Evolutionary conservation across 1,140 invertebrate genomes (phyloP).

Genomic region (Probaryconus sp.): DNA sequence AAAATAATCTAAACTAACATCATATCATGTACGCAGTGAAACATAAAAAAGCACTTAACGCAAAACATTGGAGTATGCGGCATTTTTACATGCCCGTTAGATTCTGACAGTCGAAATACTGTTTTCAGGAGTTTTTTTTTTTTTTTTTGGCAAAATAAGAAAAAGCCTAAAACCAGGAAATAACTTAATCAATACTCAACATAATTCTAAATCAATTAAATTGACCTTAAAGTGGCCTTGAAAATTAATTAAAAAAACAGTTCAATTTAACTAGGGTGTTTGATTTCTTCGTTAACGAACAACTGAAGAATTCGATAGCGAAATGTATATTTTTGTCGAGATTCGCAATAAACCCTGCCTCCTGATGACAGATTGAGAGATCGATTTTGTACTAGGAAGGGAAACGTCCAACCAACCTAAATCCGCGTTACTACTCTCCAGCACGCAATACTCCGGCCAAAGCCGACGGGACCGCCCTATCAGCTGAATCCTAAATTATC

Average conservation of each 20-base stretch:
- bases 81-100: too few relatives aligned
- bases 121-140: too few relatives aligned
- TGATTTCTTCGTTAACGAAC: not conserved
- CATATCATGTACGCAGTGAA: conserved; percentile 10
- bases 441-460: conserved; percentile 63
- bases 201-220: too few relatives aligned
- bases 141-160: too few relatives aligned
- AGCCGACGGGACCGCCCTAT: not conserved
- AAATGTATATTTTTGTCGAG: not conserved
- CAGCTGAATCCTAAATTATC: conserved; percentile 12
- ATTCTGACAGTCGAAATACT: too few relatives aligned
- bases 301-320: not conserved
- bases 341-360: conserved; percentile 43
- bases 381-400: conserved; percentile 62
- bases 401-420: conserved; percentile 69
- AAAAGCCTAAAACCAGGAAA: too few relatives aligned
- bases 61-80: conserved; percentile 9
- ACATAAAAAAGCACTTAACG: conserved; percentile 30
- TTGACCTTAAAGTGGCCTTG: too few relatives aligned
- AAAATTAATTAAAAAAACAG: too few relatives aligned
- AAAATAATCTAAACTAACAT: conserved; percentile 10
- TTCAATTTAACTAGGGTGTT: too few relatives aligned
- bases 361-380: conserved; percentile 63
- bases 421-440: conserved; percentile 63
- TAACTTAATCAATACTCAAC: too few relatives aligned